Evolutionary conservation across 2,797 vertebrate genomes (phyloP).

Genomic region (Dallia pectoralis): DNA sequence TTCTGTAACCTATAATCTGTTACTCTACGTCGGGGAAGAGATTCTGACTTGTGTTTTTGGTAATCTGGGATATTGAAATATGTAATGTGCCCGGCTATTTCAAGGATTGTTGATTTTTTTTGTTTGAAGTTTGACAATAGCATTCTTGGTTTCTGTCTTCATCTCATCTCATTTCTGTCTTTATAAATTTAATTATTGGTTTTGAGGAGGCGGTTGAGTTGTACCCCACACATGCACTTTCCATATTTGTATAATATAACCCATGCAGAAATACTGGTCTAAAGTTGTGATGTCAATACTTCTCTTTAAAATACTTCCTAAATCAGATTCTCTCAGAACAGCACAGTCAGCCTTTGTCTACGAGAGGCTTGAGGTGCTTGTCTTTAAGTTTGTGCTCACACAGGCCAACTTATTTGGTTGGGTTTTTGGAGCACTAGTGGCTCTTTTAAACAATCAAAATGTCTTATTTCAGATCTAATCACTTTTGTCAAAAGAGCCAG

Average conservation of each 20-base stretch:
- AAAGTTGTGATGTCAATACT: slow-evolving; percentile 32
- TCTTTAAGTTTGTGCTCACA: slow-evolving; percentile 5
- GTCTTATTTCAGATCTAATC: too few relatives aligned
- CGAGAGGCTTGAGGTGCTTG: not conserved
- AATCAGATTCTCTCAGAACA: too few relatives aligned
- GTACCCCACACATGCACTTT: slow-evolving; percentile 38
- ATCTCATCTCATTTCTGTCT: slow-evolving; percentile 13
- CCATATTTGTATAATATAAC: slow-evolving; percentile 13
- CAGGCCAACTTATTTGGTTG: too few relatives aligned
- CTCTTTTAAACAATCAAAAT: too few relatives aligned
- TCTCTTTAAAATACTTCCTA: slow-evolving; percentile 6
- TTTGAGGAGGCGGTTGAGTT: slow-evolving; percentile 43
- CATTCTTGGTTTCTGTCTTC: slow-evolving; percentile 36
- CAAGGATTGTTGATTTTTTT: slow-evolving; percentile 34
- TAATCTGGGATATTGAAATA: slow-evolving; percentile 32
- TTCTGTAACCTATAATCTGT: slow-evolving; percentile 18
- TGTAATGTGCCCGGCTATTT: slow-evolving; percentile 45
- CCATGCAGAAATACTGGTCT: slow-evolving; percentile 11
- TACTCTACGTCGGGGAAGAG: slow-evolving; percentile 16
- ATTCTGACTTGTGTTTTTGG: slow-evolving; percentile 5
- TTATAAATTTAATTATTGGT: slow-evolving; percentile 32
- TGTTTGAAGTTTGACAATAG: slow-evolving; percentile 16
- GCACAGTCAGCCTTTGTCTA: not conserved
- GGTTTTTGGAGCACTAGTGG: too few relatives aligned
- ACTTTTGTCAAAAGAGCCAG: too few relatives aligned